phyloP scores from a whole-genome alignment of 2,888 invertebrate genomes.

The Laothoe populi region DNA sequence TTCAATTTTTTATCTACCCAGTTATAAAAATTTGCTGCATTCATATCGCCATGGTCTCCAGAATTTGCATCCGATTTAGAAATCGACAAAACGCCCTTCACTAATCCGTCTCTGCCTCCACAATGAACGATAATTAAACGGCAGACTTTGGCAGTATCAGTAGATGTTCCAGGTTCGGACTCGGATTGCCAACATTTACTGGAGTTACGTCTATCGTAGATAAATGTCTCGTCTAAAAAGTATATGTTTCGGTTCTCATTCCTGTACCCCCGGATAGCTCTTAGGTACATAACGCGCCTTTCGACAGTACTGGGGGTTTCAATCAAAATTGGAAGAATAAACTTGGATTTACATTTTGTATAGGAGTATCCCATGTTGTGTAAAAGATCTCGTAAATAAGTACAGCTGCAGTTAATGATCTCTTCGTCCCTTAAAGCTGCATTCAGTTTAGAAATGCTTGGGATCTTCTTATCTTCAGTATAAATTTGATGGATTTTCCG shows the following conservation, averaged over 20 bases:
- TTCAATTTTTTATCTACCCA: slow-evolving; percentile 27
- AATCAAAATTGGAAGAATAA: slow-evolving; percentile 4
- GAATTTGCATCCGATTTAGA: background rate
- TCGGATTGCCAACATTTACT: slow-evolving; percentile 2
- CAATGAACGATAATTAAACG: slow-evolving; percentile 24
- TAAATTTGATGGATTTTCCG: slow-evolving; percentile 25
- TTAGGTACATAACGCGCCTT: slow-evolving; percentile 17
- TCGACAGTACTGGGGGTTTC: slow-evolving; percentile 17
- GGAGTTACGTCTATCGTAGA: background rate
- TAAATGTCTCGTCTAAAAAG: slow-evolving; percentile 19
- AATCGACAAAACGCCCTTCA: slow-evolving; percentile 4
- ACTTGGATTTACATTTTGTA: slow-evolving; percentile 16
- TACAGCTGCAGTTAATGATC: slow-evolving; percentile 15
- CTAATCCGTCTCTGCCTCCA: slow-evolving; percentile 13
- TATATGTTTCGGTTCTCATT: slow-evolving; percentile 23
- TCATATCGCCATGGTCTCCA: slow-evolving; percentile 7
- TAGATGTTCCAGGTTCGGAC: background rate
- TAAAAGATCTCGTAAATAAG: slow-evolving; percentile 15
- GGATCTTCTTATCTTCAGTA: slow-evolving; percentile 20
- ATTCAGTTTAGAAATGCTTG: slow-evolving; percentile 17
- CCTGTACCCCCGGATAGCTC: slow-evolving; percentile 22
- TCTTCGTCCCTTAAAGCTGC: slow-evolving; percentile 18
- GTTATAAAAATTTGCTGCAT: slow-evolving; percentile 22
- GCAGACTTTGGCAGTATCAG: background rate
- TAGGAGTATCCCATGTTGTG: slow-evolving; percentile 24